Percentiles rank a stretch among this genome's conserved stretches.
phyloP scores from a whole-genome alignment of 1,140 invertebrate genomes.

The Planococcus citri region DNA sequence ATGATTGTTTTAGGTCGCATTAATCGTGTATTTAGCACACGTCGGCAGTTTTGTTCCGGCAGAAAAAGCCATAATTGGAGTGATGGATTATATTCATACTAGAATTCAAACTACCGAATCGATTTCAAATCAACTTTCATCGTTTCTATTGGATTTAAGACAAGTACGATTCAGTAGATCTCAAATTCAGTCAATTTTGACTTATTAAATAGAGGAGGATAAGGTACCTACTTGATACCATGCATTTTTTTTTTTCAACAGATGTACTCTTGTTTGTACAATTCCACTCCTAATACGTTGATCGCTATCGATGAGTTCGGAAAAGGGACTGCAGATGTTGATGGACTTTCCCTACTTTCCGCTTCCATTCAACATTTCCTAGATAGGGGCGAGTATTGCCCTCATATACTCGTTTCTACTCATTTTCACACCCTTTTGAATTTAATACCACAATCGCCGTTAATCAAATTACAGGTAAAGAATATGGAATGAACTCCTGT shows the following conservation, averaged over 20 bases:
- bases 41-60: conserved; percentile 83
- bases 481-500: neutral
- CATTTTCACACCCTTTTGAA: conserved; percentile 55
- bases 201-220: no score
- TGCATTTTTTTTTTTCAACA: conserved; percentile 19
- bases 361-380: conserved; percentile 52
- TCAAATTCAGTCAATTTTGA: conserved; percentile 21
- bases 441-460: conserved; percentile 38
- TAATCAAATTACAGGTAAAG: conserved; percentile 40
- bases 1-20: conserved; percentile 40
- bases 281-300: conserved; percentile 45
- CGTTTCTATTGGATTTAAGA: conserved; percentile 71
- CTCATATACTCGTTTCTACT: conserved; percentile 62
- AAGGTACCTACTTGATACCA: no score
- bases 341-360: conserved; percentile 56
- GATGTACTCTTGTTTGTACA: conserved; percentile 22
- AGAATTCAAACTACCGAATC: conserved; percentile 61
- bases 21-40: conserved; percentile 72
- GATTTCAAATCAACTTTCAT: conserved; percentile 63
- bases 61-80: conserved; percentile 50
- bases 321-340: conserved; percentile 64
- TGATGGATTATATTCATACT: conserved; percentile 59
- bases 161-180: no score
- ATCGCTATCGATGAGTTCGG: conserved; percentile 87
- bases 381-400: conserved; percentile 41